Base-by-base conservation (phyloP, 2,113 vertebrate genomes). In the Talpa occidentalis region DNA sequence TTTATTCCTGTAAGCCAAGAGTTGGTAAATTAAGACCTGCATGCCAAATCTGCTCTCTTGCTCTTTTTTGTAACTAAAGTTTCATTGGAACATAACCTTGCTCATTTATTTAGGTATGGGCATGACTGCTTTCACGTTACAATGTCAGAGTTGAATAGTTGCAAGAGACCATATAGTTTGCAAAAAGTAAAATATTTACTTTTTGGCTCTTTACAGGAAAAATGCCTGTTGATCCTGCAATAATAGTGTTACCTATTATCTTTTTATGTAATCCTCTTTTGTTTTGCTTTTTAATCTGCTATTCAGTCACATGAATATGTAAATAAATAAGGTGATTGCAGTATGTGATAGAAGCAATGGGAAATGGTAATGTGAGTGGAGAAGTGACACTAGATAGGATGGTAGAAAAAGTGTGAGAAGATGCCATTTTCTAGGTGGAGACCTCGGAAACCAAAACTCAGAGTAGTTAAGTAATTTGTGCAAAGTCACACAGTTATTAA, bases 11-110 rank as follows among this genome's bases (percentile, higher is more conserved):
- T 96, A 88, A 82, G 86, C 74, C n/a, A 54, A 16, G 32, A 21
- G 14, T 79, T 73, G 35, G 49, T 30, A 74, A 30, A 70, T 54
- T 30, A 81, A 77, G 52, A 44, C 40, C 37, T 67, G 1, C 44
- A 19, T 49, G 42, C 64, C 26, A 67, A 32, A 47, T 76, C 30
- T 67, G 40, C 12, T 64, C 32, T 49, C 52, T 54, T 80, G 56
- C 66, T 69, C 91, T 35, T 62, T 42, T 87, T 70, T 91, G 24
- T 94, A 88, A 91, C 56, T 94, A 60, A 86, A 44, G 32, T 73
- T 83, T 90, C 74, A 37, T 92, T 74, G 32, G 62, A 81, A 64
- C 81, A 66, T 7, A 69, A 26, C 15, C 37, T 86, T n/a, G 49
- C 19, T 56, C 5, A 9, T 66, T 92, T n/a, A 72, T 88, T 84